phyloP scores from a whole-genome alignment of 2,797 vertebrate species.

The Melanitta fusca region DNA sequence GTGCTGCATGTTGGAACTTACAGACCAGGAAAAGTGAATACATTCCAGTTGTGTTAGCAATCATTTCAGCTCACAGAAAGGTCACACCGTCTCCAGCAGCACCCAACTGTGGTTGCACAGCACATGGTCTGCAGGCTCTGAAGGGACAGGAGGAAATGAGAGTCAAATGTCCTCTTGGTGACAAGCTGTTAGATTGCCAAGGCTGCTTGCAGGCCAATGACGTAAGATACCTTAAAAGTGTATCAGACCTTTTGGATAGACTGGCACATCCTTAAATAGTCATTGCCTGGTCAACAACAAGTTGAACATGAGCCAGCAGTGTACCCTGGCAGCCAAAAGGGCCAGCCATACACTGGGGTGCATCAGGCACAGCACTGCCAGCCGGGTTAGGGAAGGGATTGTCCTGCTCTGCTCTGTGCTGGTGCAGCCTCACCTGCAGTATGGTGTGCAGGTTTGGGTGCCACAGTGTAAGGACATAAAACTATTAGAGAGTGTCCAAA shows the following conservation, averaged over 20 bases:
- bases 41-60: neutral
- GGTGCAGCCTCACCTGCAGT: neutral
- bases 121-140: fast-evolving
- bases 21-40: neutral
- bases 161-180: neutral
- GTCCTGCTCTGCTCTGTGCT: neutral
- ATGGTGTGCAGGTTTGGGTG: neutral
- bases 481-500: neutral
- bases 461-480: neutral
- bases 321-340: neutral
- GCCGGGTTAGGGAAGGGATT: neutral
- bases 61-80: neutral
- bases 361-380: neutral
- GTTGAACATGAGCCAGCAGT: neutral
- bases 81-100: neutral
- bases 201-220: neutral
- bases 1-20: neutral
- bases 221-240: neutral
- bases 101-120: neutral
- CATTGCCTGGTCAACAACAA: neutral
- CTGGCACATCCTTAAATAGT: neutral
- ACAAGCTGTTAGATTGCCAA: fast-evolving
- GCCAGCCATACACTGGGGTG: neutral
- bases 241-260: neutral
- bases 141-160: neutral